Base-by-base conservation (phyloP, 2,113 vertebrate genomes). In the Upupa epops region DNA sequence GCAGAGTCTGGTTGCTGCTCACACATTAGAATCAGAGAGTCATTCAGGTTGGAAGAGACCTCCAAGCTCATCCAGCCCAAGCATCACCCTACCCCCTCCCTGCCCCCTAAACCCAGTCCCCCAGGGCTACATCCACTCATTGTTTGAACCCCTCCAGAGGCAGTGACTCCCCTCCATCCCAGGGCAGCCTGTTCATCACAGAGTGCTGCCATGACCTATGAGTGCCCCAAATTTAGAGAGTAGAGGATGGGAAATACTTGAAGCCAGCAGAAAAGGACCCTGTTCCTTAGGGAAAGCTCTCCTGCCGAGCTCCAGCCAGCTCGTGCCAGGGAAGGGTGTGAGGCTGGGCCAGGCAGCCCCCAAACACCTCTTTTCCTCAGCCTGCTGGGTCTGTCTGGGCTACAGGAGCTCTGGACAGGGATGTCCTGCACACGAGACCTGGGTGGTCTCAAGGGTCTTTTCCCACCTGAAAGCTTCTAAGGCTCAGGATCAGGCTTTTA, bases 191-290 rank as follows among this genome's bases (percentile, higher is more conserved):
- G 29, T 73, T 64, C 79, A 4, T n/a, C 29, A 3, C 17, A 2
- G 7, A 0, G 2, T 0, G 29, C 29, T 56, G 61, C 2, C 26
- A 32, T 8, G 8, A 82, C 5, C 45, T 10, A 7, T 0, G 0
- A 18, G 12, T 1, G 20, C 1, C 29, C 26, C 9, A 26, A 45
- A 36, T 54, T 45, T 1, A 29, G 40, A 25, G 61, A 37, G 58
- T 17, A 54, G 24, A 45, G 36, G 15, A n/a, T 25, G n/a, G 3
- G 46, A 49, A 69, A 8, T 1, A 3, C 13, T 49, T 17, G 17
- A 17, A 73, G 78, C 22, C 2, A 37, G 21, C 46, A 84, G 17
- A 21, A 51, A 42, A 18, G 0, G 2, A 15, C 9, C 31, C 66
- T 80, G 48, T 34, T 60, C 31, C 52, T 6, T 28, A 17, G 48